phyloP scores from a whole-genome alignment of 2,888 invertebrate species.

The Agrochola circellaris region DNA sequence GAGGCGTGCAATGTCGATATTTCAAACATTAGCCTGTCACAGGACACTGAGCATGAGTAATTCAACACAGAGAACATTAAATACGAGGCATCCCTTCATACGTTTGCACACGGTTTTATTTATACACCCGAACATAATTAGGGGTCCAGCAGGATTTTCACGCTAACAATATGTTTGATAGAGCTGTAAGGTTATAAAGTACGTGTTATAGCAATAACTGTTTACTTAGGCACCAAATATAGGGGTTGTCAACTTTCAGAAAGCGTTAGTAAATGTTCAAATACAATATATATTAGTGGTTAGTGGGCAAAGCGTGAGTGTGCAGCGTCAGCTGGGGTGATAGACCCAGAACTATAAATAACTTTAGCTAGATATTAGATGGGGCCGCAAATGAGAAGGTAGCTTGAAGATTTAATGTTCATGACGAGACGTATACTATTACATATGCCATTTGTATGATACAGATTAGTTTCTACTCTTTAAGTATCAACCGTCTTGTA shows the following conservation, averaged over 20 bases:
- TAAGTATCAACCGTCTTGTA: not conserved
- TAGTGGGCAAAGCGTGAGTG: conserved; percentile 11
- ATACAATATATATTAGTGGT: conserved; percentile 10
- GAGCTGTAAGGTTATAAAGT: conserved; percentile 44
- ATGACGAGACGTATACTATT: not conserved
- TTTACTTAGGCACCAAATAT: conserved; percentile 35
- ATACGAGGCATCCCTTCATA: conserved; percentile 59
- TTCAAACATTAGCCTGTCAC: conserved; percentile 86
- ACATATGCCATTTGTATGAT: conserved; percentile 8
- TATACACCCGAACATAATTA: conserved; percentile 48
- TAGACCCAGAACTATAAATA: not conserved
- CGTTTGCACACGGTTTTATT: conserved; percentile 47
- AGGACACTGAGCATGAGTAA: conserved; percentile 79
- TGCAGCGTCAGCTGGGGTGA: conserved; percentile 13
- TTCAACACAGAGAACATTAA: conserved; percentile 63
- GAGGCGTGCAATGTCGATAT: conserved; percentile 89
- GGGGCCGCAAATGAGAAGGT: conserved; percentile 9
- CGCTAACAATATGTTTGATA: conserved; percentile 46
- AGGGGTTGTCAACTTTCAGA: conserved; percentile 15
- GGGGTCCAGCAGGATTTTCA: conserved; percentile 38
- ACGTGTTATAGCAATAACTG: conserved; percentile 32
- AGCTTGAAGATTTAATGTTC: not conserved
- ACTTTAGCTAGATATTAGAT: conserved; percentile 16
- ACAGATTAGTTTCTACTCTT: conserved; percentile 21
- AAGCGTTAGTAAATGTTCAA: conserved; percentile 24